Base-by-base conservation (phyloP, 2,113 vertebrate species). In the Apteryx owenii region DNA sequence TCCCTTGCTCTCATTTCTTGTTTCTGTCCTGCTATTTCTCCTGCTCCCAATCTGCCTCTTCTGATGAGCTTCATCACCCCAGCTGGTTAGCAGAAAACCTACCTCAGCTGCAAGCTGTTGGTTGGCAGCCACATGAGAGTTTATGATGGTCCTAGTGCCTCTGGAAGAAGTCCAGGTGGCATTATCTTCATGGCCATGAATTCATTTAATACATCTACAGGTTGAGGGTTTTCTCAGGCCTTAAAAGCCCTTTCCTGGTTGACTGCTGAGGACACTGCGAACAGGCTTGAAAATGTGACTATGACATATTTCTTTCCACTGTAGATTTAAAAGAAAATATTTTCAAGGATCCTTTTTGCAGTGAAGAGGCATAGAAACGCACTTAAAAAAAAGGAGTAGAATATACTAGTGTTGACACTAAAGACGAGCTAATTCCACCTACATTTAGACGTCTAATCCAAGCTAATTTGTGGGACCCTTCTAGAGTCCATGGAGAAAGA, bases 131-230 rank as follows among this genome's bases (percentile, higher is more conserved):
- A 94, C 36, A 13, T 29, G 56, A 93, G 76, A 88, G 65, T 96
- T 95, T 92, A 90, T 89, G 65, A 89, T 78, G 83, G 85, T 81
- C 72, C 56, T 75, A 46, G 48, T 78, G 85, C 54, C 69, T 92
- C 79, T 96, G 97, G 83, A 97, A 81, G n/a, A 29, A 84, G 61
- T 88, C 92, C 97, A 96, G 73, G 96, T 96, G 97, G 95, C 92
- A 97, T 78, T 69, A 86, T 90, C 93, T 71, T 90, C 88, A 81
- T 51, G 88, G 77, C n/a, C 11, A 2, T 90, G 83, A 85, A 85
- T 94, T 92, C 58, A 76, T 90, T 93, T 92, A 94, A 60, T 78
- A 17, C 48, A n/a, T 81, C 65, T 84, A 86, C 79, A 96, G 42
- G 85, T 93, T 84, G 80, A 90, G 48, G 42, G 42, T 48, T 95